Base-by-base conservation (phyloP, 2,797 vertebrate genomes). In the Oceanodroma leucorhoa region DNA sequence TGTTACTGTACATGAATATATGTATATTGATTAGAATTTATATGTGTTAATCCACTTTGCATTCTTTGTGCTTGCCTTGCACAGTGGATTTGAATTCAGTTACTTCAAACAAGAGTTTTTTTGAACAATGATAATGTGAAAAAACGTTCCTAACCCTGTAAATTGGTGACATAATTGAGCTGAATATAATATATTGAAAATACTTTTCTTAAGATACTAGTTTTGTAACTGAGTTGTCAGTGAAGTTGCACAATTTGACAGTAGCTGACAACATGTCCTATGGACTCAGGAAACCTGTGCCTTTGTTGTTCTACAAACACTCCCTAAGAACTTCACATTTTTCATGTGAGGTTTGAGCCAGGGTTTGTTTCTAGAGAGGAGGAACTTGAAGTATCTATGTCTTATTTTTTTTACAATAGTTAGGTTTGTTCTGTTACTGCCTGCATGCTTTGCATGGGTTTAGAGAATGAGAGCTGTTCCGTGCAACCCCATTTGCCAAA, bases 1-100 rank as follows among this genome's bases (percentile, higher is more conserved):
- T 91, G 81, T 91, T 78, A 36, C 40, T 92, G 76, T 93, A 81
- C 62, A 51, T 90, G 51, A 81, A 24, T 88, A 64, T 91, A 19
- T 10, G 10, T 89, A 36, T 43, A 77, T 70, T 60, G 45, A 53
- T 79, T 64, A 73, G 48, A 73, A 51, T 0, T 1, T 87, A 9
- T 64, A 34, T 79, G 55, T 84, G 62, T 82, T 62, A 88, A 91
- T 89, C 85, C 80, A 94, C 66, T 91, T 57, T 24, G 53, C 77
- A 45, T 82, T 87, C 66, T 91, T 87, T 50, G 80, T 93, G 77
- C 62, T 95, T 94, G 73, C 66, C 94, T 88, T 84, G 73, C 90
- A 70, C 77, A 66, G 77, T 86, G 80, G 89, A 92, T 91, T 91
- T 91, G 26, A 93, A 71, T 64, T 84, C 66, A 60, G 15, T 66